Conservation (phyloP, 2,797 vertebrate species). For the Galagoides demidoff region DNA sequence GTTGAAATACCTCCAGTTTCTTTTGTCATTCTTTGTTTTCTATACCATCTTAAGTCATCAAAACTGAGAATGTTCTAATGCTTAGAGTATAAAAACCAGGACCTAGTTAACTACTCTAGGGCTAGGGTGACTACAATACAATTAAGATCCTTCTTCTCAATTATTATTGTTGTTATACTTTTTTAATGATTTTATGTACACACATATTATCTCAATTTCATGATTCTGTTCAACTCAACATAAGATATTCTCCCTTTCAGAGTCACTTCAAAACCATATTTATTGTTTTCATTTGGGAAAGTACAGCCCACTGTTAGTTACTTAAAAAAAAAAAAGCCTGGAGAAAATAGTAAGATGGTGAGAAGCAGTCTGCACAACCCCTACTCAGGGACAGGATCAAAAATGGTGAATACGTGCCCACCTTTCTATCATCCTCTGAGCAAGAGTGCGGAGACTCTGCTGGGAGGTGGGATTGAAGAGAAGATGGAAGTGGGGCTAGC, state of each 20-base stretch:
- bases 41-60: not conserved
- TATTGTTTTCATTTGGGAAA: not conserved
- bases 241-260: not conserved
- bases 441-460: not conserved
- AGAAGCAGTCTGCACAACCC: not conserved
- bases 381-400: not conserved
- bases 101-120: not conserved
- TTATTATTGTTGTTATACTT: not conserved
- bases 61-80: not conserved
- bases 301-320: not conserved
- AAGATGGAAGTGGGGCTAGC: not conserved
- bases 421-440: not conserved
- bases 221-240: not conserved
- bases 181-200: not conserved
- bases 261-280: not conserved
- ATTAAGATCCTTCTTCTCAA: not conserved
- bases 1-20: not conserved
- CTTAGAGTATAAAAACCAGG: not conserved
- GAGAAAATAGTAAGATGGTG: not conserved
- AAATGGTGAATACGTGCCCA: not conserved
- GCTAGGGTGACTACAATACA: not conserved
- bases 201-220: not conserved
- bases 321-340: not conserved
- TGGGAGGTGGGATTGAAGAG: not conserved
- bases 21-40: not conserved